Base-by-base conservation (phyloP, 2,888 invertebrate genomes). In the Leptodirus hochenwartii region DNA sequence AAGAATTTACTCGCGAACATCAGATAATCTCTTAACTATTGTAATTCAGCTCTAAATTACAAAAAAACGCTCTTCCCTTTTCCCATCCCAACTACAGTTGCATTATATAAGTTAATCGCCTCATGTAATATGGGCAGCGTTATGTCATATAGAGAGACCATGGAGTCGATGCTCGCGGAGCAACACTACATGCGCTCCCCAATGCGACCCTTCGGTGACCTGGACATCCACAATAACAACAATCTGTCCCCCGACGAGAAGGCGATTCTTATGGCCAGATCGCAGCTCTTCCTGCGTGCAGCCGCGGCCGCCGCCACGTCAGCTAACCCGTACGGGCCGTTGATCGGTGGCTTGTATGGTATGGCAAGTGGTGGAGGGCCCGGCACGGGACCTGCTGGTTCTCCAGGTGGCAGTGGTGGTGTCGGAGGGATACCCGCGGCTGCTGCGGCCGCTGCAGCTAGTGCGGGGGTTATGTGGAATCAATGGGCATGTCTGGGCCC, bases 131-230 rank as follows among this genome's bases (percentile, higher is more conserved):
- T n/a, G n/a, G n/a, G n/a, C n/a, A n/a, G n/a, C n/a, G n/a, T n/a
- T n/a, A n/a, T n/a, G n/a, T 61, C 59, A 55, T 59, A 41, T 70
- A 82, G 85, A 58, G 85, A 85, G 59, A 82, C 82, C 33, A 84
- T 85, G 84, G 85, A 85, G 55, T 76, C 76, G 30, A 78, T 85
- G 75, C 54, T 84, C 45, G 79, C 77, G 24, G 82, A 84, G 48
- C 82, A 84, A 56, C 80, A 82, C 43, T 73, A 81, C 43, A 62
- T 82, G 38, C 71, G 82, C 27, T 72, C 80, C 29, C 77, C 77
- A 3, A 58, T 80, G 41, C 69, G 80, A 29, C 75, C 79, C 20
- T 74, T 78, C 45, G 72, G 68, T 41, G 69, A 71, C 41, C 58
- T 77, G 46, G 79, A 81, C 39, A 66, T 66, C 34, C 68, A 73